Conservation (phyloP, 1,140 invertebrate genomes). For the Lineus longissimus region DNA sequence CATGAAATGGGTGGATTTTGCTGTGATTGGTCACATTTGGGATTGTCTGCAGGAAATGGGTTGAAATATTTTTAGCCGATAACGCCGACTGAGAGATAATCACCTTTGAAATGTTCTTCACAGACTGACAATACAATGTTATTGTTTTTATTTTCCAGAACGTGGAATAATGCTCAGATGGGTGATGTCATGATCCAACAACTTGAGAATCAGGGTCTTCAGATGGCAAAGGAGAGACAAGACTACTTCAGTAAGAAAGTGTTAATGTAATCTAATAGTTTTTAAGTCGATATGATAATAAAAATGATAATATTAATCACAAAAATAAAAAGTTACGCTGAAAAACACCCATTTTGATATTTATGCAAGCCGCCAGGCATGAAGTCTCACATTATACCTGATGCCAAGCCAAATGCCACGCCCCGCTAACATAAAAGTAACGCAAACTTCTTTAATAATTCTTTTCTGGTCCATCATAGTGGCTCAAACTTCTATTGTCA, state of each 20-base stretch:
- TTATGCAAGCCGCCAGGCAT: not conserved
- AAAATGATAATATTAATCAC: not conserved
- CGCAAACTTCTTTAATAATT: too few relatives aligned
- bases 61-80: too few relatives aligned
- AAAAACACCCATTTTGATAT: not conserved
- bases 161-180: conserved; percentile 53
- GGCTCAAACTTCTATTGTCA: too few relatives aligned
- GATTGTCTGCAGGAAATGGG: too few relatives aligned
- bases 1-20: too few relatives aligned
- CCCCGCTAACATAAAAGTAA: too few relatives aligned
- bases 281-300: not conserved
- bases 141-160: conserved; percentile 37
- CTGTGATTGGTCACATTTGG: too few relatives aligned
- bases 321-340: not conserved
- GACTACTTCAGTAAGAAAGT: conserved; percentile 45
- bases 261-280: too few relatives aligned
- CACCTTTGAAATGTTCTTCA: not conserved
- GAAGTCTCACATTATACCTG: too few relatives aligned
- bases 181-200: conserved; percentile 54
- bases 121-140: not conserved
- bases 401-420: too few relatives aligned
- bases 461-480: too few relatives aligned
- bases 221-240: conserved; percentile 55
- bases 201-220: conserved; percentile 51
- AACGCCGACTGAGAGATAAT: too few relatives aligned